A percentile compares a stretch with the other conserved stretches of the same genome.
phyloP scores from a whole-genome alignment of 1,140 invertebrate genomes.

The Semibalanus balanoides region DNA sequence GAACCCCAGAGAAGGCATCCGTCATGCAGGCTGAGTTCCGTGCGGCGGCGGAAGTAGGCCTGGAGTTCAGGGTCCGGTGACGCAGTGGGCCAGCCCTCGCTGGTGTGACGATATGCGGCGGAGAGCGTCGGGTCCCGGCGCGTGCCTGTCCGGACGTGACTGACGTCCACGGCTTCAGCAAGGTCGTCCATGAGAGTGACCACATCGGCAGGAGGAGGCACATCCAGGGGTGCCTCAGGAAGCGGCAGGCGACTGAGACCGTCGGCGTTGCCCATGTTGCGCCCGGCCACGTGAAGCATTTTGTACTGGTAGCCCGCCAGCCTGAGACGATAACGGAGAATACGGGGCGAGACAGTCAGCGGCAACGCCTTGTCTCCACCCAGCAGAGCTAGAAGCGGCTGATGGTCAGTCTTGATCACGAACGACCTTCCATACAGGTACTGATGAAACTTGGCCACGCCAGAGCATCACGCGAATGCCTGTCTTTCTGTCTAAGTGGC shows the following conservation, averaged over 20 bases:
- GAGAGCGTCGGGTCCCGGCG: background rate
- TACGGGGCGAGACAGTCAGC: slow-evolving; percentile 14
- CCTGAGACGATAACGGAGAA: slow-evolving; percentile 15
- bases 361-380: slow-evolving; percentile 23
- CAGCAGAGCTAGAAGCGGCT: slow-evolving; percentile 35
- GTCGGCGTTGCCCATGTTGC: slow-evolving; percentile 9
- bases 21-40: no score
- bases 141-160: no score
- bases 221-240: no score
- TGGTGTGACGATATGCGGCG: background rate
- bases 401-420: slow-evolving; percentile 34
- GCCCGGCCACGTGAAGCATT: slow-evolving; percentile 8
- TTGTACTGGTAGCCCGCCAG: slow-evolving; percentile 20
- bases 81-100: no score
- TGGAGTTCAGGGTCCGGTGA: no score
- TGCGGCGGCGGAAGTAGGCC: no score
- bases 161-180: no score
- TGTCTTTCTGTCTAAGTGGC: slow-evolving; percentile 40
- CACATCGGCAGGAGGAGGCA: no score
- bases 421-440: slow-evolving; percentile 36
- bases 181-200: no score
- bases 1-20: background rate
- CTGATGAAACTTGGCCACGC: slow-evolving; percentile 36
- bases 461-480: slow-evolving; percentile 35
- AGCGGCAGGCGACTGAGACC: slow-evolving; percentile 19